Conservation (phyloP, 2,888 invertebrate genomes). For the Epicampocera succincta region DNA sequence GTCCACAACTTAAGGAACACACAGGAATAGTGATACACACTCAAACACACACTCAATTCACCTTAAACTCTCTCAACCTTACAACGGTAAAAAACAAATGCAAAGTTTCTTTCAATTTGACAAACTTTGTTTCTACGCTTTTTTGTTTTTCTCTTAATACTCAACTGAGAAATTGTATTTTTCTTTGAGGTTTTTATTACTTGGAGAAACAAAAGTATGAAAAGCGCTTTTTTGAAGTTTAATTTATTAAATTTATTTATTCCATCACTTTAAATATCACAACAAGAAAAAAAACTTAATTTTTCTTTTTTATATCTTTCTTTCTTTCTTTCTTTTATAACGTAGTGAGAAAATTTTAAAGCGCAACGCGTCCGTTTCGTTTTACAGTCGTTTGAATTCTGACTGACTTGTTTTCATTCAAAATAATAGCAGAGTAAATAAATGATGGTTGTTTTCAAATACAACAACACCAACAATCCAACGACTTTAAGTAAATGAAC, state of each 20-base stretch:
- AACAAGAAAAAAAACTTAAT: constrained; percentile 16
- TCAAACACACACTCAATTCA: constrained; percentile 1
- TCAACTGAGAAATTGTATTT: neutral
- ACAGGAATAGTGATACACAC: constrained; percentile 47
- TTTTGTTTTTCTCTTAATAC: too few relatives aligned
- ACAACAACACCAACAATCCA: constrained; percentile 5
- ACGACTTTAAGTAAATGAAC: constrained; percentile 24
- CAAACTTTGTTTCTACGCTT: neutral
- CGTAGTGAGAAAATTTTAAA: constrained; percentile 18
- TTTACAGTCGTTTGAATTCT: constrained; percentile 64
- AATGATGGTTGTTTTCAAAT: constrained; percentile 33
- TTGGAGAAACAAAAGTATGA: neutral
- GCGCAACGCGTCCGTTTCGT: constrained; percentile 63
- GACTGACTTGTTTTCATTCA: constrained; percentile 45
- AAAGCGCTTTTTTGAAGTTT: neutral
- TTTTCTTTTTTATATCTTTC: neutral
- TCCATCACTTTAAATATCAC: neutral
- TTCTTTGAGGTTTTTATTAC: neutral
- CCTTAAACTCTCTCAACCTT: neutral
- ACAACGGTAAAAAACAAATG: constrained; percentile 43
- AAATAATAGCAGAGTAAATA: constrained; percentile 48
- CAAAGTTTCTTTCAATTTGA: neutral
- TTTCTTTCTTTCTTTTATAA: constrained; percentile 18
- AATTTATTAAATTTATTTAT: constrained; percentile 15
- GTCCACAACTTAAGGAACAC: constrained; percentile 39